A percentile compares a stretch with the other conserved stretches of the same genome.
Evolutionary conservation across 2,797 vertebrate genomes (phyloP).

Genomic region (Sylvia borin): DNA sequence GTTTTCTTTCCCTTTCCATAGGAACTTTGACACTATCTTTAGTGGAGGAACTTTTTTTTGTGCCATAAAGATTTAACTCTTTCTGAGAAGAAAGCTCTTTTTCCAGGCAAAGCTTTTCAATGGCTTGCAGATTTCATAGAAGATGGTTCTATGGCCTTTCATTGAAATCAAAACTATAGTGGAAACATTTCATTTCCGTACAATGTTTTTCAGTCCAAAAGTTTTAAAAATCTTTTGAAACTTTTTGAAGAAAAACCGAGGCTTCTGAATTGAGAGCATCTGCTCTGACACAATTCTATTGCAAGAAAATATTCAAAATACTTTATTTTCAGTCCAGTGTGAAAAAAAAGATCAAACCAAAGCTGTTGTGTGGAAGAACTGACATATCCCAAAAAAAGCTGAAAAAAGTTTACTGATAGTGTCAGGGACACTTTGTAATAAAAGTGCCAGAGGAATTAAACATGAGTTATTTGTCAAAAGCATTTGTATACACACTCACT

Average conservation of each 20-base stretch:
- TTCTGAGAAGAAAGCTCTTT: neutral
- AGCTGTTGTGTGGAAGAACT: constrained; percentile 13
- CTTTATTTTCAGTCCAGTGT: constrained; percentile 30
- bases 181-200: neutral
- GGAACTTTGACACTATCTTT: neutral
- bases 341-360: neutral
- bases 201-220: neutral
- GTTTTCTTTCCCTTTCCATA: rapidly evolving
- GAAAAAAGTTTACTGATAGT: neutral
- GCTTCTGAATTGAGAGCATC: neutral
- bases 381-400: neutral
- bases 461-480: neutral
- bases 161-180: neutral
- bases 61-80: neutral
- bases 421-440: neutral
- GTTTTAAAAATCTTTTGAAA: neutral
- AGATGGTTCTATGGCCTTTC: neutral
- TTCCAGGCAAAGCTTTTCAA: neutral
- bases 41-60: neutral
- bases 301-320: neutral
- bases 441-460: neutral
- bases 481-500: neutral
- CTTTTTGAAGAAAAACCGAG: neutral
- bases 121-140: neutral
- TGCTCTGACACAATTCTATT: constrained; percentile 7